phyloP scores from a whole-genome alignment of 2,888 invertebrate genomes.

The Synanthedon vespiformis region DNA sequence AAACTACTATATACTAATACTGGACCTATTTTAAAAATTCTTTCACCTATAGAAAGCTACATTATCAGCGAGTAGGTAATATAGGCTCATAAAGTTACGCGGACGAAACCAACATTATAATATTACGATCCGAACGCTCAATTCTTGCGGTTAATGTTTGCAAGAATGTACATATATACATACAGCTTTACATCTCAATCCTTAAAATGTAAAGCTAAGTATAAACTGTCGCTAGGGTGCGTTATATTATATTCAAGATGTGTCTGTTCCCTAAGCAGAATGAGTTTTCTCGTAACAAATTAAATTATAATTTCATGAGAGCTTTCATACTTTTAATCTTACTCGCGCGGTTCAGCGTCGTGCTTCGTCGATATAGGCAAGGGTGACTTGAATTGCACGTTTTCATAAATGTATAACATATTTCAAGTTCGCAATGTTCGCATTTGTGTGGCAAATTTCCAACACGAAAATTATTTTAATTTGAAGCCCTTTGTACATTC shows the following conservation, averaged over 20 bases:
- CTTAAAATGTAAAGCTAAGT: not conserved
- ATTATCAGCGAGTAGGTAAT: too few relatives aligned
- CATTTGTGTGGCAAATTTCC: not conserved
- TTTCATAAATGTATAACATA: conserved; percentile 4
- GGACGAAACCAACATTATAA: too few relatives aligned
- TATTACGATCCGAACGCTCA: too few relatives aligned
- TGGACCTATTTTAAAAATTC: too few relatives aligned
- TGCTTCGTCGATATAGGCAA: conserved; percentile 30
- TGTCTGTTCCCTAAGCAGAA: conserved; percentile 18
- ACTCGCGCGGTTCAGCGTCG: conserved; percentile 11
- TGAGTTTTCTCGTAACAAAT: conserved; percentile 39
- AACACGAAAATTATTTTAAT: not conserved
- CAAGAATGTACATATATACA: not conserved
- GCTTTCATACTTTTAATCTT: conserved; percentile 49
- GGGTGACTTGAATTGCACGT: conserved; percentile 26
- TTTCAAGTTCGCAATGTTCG: not conserved
- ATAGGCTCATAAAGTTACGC: too few relatives aligned
- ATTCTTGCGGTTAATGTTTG: too few relatives aligned
- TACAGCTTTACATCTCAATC: not conserved
- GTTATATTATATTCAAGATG: conserved; percentile 29
- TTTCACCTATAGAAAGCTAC: too few relatives aligned
- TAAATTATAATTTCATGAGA: conserved; percentile 67
- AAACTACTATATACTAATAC: too few relatives aligned
- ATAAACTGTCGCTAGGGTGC: conserved; percentile 5
- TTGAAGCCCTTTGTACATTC: not conserved